phyloP scores from a whole-genome alignment of 1,140 invertebrate genomes.

The Penaeus japonicus region DNA sequence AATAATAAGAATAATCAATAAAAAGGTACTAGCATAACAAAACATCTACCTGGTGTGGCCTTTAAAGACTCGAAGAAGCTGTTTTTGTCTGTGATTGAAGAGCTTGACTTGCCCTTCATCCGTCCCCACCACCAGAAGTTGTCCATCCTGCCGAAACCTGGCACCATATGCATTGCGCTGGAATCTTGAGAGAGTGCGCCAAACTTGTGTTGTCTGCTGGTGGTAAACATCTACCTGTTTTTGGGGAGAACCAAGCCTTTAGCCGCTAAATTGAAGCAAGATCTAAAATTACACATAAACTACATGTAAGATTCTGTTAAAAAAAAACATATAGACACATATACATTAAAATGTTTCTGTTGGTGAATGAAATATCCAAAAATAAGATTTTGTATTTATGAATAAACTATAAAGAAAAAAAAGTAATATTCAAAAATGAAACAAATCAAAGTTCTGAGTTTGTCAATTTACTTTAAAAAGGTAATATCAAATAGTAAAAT shows the following conservation, averaged over 20 bases:
- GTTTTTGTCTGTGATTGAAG: constrained; percentile 85
- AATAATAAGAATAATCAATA: background rate
- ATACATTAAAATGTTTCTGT: no score
- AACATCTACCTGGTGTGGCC: constrained; percentile 71
- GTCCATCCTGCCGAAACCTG: constrained; percentile 85
- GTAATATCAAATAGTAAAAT: no score
- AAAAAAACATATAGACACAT: no score
- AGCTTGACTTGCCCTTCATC: constrained; percentile 87
- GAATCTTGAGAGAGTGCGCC: constrained; percentile 76
- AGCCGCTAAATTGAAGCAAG: background rate
- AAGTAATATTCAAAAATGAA: no score
- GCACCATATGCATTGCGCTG: constrained; percentile 86
- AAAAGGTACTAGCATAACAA: no score
- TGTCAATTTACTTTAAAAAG: no score
- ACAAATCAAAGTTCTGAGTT: no score
- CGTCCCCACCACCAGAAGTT: constrained; percentile 83
- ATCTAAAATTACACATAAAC: background rate
- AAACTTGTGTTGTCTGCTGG: constrained; percentile 41
- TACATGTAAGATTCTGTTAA: background rate
- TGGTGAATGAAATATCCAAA: no score
- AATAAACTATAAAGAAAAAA: no score
- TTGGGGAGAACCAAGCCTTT: background rate
- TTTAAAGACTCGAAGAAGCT: constrained; percentile 76
- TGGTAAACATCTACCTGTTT: constrained; percentile 50
- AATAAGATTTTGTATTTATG: no score